phyloP scores from a whole-genome alignment of 1,140 invertebrate genomes.

The Apolygus lucorum region DNA sequence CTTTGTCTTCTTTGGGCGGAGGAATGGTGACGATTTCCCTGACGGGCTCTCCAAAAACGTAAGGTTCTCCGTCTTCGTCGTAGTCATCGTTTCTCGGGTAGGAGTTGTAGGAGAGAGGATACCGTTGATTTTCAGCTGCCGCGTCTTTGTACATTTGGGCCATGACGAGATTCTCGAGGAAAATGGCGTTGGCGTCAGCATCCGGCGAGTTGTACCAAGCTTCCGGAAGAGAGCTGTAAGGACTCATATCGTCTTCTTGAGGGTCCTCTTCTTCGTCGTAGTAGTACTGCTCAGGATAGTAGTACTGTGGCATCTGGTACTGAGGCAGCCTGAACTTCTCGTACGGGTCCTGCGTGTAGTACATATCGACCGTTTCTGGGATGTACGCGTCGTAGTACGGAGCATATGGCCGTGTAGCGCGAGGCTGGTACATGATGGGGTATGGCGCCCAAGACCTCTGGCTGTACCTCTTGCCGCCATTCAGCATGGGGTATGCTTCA shows the following conservation, averaged over 20 bases:
- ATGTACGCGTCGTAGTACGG: conserved; percentile 40
- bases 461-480: background rate
- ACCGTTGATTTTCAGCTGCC: conserved; percentile 36
- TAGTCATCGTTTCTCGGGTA: conserved; percentile 39
- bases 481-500: background rate
- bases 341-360: conserved; percentile 40
- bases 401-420: conserved; percentile 36
- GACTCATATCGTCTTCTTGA: conserved; percentile 45
- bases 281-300: conserved; percentile 39
- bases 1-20: conserved; percentile 46
- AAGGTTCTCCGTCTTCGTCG: conserved; percentile 33
- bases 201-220: conserved; percentile 49
- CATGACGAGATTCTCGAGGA: conserved; percentile 51
- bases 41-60: conserved; percentile 34
- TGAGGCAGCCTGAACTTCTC: conserved; percentile 42
- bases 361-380: conserved; percentile 42
- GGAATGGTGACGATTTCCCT: background rate
- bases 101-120: conserved; percentile 27
- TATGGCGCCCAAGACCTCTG: conserved; percentile 31
- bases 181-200: conserved; percentile 49
- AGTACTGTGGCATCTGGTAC: conserved; percentile 42
- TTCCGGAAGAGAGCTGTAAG: conserved; percentile 46
- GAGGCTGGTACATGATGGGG: conserved; percentile 38
- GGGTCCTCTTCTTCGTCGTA: conserved; percentile 37
- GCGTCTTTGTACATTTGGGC: conserved; percentile 52